Percentiles rank a stretch among this genome's conserved stretches.
These are phyloP conservation scores for Ostrea denselamellosa DNA, from an alignment of 1,140 invertebrate genomes.

Conservation along the genomic window DNA sequence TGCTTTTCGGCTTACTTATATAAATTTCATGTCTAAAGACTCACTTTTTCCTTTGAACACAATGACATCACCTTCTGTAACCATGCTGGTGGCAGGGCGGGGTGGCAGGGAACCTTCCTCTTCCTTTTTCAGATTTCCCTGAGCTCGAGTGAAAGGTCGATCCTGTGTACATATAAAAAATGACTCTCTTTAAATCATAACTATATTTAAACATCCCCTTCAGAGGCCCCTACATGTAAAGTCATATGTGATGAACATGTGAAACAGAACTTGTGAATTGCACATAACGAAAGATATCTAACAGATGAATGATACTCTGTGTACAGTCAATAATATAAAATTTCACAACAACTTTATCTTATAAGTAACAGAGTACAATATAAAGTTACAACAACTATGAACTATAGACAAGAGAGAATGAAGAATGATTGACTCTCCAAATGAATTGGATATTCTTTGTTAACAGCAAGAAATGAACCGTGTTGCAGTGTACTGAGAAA, in stretches of 20 bases:
- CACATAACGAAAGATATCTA: not conserved
- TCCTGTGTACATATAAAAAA: slow-evolving; percentile 53
- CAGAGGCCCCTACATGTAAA: not conserved
- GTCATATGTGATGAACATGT: not conserved
- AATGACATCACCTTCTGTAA: slow-evolving; percentile 69
- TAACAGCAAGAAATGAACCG: not conserved
- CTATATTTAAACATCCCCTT: not conserved
- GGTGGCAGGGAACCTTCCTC: slow-evolving; percentile 47
- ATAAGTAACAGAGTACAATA: not conserved
- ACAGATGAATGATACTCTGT: not conserved
- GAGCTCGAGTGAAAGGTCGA: slow-evolving; percentile 73
- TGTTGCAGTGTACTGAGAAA: not conserved
- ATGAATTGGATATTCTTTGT: not conserved
- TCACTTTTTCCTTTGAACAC: slow-evolving; percentile 73
- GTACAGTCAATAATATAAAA: not conserved
- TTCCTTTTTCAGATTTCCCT: slow-evolving; percentile 64
- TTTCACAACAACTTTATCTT: not conserved
- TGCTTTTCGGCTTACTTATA: too few species aligned
- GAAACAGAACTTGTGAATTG: too few species aligned
- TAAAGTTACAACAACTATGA: not conserved
- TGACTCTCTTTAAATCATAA: not conserved
- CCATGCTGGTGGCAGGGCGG: slow-evolving; percentile 62
- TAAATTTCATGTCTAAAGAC: slow-evolving; percentile 24
- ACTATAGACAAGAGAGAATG: not conserved
- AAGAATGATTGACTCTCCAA: not conserved